phyloP scores from a whole-genome alignment of 2,888 invertebrate species.

The Graphium colonna region DNA sequence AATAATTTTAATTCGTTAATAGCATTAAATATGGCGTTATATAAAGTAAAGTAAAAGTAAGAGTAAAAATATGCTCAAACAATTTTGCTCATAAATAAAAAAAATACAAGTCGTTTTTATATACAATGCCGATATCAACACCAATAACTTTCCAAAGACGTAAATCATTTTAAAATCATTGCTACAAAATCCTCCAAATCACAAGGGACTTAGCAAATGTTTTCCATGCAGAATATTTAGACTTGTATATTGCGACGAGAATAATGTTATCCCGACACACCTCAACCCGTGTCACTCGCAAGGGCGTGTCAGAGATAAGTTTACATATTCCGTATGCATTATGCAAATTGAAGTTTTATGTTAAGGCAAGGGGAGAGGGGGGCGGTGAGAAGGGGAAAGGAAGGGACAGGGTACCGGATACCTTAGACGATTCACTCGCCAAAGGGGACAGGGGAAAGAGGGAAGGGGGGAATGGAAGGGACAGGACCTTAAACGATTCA shows the following conservation, averaged over 20 bases:
- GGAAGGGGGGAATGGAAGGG: slow-evolving; percentile 26
- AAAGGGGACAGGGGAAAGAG: slow-evolving; percentile 29
- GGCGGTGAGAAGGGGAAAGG: slow-evolving; percentile 27
- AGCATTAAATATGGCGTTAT: no score
- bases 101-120: no score
- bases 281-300: slow-evolving; percentile 69
- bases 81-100: no score
- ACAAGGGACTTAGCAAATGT: slow-evolving; percentile 63
- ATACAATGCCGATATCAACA: no score
- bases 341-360: slow-evolving; percentile 78
- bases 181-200: no score
- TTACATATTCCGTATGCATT: slow-evolving; percentile 78
- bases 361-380: slow-evolving; percentile 48
- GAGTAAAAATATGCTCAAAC: no score
- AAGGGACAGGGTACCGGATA: slow-evolving; percentile 1
- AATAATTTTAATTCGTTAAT: no score
- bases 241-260: slow-evolving; percentile 69
- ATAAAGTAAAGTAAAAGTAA: no score
- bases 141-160: no score
- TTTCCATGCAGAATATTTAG: slow-evolving; percentile 54
- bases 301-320: slow-evolving; percentile 76
- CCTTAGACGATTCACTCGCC: slow-evolving; percentile 49
- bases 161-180: no score
- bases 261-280: slow-evolving; percentile 76
- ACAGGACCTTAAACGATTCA: slow-evolving; percentile 41